These are phyloP conservation scores for Protomyctophum bolini DNA, from an alignment of 2,113 vertebrate genomes.

Conservation along the genomic window DNA sequence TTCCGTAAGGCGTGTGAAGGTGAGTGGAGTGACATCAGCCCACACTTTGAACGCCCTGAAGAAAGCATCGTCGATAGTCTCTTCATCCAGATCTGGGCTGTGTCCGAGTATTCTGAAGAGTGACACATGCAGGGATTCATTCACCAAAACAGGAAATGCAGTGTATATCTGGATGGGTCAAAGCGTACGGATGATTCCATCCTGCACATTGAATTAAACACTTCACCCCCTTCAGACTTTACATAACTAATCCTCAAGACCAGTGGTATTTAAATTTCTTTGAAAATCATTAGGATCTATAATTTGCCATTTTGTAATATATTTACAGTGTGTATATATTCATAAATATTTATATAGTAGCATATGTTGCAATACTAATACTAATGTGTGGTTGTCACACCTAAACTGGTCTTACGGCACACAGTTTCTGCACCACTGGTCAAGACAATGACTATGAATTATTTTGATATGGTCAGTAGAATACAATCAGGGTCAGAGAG, in stretches of 20 bases:
- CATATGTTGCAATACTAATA: no score
- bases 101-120: slow-evolving; percentile 90
- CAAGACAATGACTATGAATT: no score
- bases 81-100: slow-evolving; percentile 90
- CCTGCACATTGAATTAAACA: neutral
- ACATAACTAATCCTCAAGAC: neutral
- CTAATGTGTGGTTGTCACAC: no score
- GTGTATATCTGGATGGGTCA: no score
- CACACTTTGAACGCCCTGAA: slow-evolving; percentile 96
- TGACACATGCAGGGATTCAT: neutral
- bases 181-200: no score
- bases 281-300: no score
- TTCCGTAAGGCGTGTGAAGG: slow-evolving; percentile 87
- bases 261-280: neutral
- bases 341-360: no score
- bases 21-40: slow-evolving; percentile 92
- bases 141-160: no score
- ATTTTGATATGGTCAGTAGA: neutral
- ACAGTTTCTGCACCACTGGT: no score
- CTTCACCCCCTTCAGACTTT: neutral
- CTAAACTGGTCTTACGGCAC: no score
- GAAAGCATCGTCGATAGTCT: slow-evolving; percentile 94
- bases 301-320: no score
- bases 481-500: neutral
- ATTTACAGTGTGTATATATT: no score